Conservation (phyloP, 1,140 invertebrate species). For the Heliconius congener region DNA sequence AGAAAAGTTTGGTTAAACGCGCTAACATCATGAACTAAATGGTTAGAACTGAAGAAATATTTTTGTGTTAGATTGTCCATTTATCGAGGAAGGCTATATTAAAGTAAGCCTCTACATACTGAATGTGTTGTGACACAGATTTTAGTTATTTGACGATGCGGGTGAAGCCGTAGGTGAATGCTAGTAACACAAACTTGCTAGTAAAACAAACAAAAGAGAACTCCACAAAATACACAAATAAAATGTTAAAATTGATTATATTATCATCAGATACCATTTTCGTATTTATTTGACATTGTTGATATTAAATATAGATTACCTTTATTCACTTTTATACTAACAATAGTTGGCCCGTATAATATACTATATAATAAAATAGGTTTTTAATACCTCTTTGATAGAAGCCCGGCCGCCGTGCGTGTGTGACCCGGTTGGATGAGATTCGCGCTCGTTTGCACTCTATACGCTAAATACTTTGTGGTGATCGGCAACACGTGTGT, state of each 20-base stretch:
- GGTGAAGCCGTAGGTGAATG: too few relatives aligned
- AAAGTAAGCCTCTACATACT: too few relatives aligned
- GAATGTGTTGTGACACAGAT: too few relatives aligned
- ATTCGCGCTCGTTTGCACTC: slow-evolving; percentile 8
- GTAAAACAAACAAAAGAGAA: neutral
- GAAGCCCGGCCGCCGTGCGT: neutral
- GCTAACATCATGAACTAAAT: too few relatives aligned
- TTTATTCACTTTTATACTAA: slow-evolving; percentile 22
- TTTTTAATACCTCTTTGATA: slow-evolving; percentile 2
- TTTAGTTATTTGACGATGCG: too few relatives aligned
- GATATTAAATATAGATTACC: slow-evolving; percentile 20
- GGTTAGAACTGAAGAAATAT: too few relatives aligned
- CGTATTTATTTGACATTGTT: neutral
- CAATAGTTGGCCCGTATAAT: slow-evolving; percentile 4
- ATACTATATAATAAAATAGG: neutral
- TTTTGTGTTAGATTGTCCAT: too few relatives aligned
- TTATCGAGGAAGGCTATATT: too few relatives aligned
- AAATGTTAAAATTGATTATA: neutral
- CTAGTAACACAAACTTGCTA: too few relatives aligned
- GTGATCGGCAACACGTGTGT: neutral
- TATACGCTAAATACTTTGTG: slow-evolving; percentile 1
- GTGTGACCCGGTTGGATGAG: slow-evolving; percentile 23
- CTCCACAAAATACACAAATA: neutral
- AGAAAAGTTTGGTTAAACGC: too few relatives aligned
- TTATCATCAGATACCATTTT: neutral